phyloP scores from a whole-genome alignment of 2,888 invertebrate species.

The Pseudoips prasinana region DNA sequence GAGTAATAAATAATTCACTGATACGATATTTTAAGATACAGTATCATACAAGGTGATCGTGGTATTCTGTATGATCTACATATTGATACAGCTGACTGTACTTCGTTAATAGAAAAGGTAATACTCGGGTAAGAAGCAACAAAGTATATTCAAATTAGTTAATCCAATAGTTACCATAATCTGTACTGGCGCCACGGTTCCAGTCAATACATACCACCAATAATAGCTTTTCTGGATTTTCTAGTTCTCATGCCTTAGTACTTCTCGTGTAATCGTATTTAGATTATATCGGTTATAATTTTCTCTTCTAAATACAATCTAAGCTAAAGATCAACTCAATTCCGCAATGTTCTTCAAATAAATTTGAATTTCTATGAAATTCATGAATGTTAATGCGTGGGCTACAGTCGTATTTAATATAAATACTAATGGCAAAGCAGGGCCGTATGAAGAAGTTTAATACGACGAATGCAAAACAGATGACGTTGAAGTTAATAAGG shows the following conservation, averaged over 20 bases:
- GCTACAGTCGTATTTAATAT: neutral
- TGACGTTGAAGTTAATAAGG: too few relatives aligned
- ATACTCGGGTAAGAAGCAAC: too few relatives aligned
- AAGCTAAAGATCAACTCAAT: slow-evolving; percentile 14
- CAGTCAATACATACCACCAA: slow-evolving; percentile 2
- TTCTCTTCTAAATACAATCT: slow-evolving; percentile 25
- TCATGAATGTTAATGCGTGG: slow-evolving; percentile 26
- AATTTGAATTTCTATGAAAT: slow-evolving; percentile 21
- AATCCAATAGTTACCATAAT: too few relatives aligned
- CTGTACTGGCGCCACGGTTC: too few relatives aligned
- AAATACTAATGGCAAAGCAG: too few relatives aligned
- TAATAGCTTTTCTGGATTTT: slow-evolving; percentile 23
- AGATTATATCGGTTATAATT: slow-evolving; percentile 25
- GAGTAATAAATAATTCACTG: too few relatives aligned
- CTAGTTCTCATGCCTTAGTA: slow-evolving; percentile 10
- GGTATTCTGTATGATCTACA: too few relatives aligned
- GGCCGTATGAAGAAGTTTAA: too few relatives aligned
- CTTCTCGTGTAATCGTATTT: slow-evolving; percentile 18
- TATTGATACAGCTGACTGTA: too few relatives aligned
- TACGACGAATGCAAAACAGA: slow-evolving; percentile 38
- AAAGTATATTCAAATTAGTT: neutral
- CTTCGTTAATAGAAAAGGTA: too few relatives aligned
- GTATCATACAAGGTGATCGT: too few relatives aligned
- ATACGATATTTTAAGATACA: too few relatives aligned
- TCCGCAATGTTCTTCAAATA: slow-evolving; percentile 15